Base-by-base conservation (phyloP, 1,140 invertebrate genomes). In the Zaprionus camerounensis region DNA sequence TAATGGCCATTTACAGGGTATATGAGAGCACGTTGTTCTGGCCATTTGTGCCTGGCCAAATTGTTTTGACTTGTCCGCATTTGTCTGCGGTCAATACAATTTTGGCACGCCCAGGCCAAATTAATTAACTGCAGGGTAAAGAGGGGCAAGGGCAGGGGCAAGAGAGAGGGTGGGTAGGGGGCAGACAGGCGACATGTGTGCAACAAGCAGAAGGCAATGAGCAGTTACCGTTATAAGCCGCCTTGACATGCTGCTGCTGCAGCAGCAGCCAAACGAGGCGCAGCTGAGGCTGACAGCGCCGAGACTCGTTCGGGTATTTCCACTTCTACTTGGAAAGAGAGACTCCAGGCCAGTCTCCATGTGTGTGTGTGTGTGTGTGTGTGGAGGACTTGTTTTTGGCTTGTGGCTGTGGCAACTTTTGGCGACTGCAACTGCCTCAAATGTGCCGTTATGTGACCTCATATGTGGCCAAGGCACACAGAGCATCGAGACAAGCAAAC, bases 361-460 rank as follows among this genome's bases (percentile, higher is more conserved):
- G 9, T 5, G 59, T 49, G 34, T 62, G 51, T 58, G 55, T 62
- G 59, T 61, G 69, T 77, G 64, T 36, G 69, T 46, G 57, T 66
- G 36, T 67, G 57, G 59, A 77, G 70, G 71, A 85, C 82, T 85
- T 63, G 82, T 87, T 85, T 85, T 86, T 82, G 79, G 81, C 81
- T 67, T 70, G 79, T 68, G 77, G 67, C 78, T 70, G 71, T 70
- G 61, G 71, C 66, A 61, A 57, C 58, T 69, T 62, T 49, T 51
- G 67, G 55, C 53, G 38, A 57, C 46, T 44, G 44, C 71, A 62
- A 68, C 72, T 64, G 78, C 66, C 64, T 58, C 74, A 63, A 67
- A 53, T 76, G 66, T 61, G 57, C 82, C 83, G 82, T 86, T 86
- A 86, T 81, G 53, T 87, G 82, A 82, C 82, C 82, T 77, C 82